These are phyloP conservation scores for Volucella inanis DNA, from an alignment of 2,888 invertebrate genomes.

Conservation along the genomic window DNA sequence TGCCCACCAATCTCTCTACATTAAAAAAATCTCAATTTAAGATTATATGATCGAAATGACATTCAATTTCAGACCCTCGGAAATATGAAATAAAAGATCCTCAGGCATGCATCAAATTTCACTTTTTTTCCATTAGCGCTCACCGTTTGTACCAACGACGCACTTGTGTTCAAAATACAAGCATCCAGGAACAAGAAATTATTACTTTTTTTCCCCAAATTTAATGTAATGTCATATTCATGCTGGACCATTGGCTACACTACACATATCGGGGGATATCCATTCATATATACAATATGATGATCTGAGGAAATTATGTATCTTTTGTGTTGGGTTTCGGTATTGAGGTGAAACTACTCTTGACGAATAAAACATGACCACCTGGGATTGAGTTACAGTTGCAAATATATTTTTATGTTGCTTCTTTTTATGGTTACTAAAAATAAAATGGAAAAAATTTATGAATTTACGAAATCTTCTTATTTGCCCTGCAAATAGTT, in stretches of 20 bases:
- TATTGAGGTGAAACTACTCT: conserved; percentile 40
- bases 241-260: conserved; percentile 59
- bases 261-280: conserved; percentile 12
- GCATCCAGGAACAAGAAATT: conserved; percentile 31
- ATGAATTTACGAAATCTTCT: conserved; percentile 28
- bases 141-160: conserved; percentile 11
- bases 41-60: conserved; percentile 15
- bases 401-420: conserved; percentile 40
- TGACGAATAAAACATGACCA: conserved; percentile 57
- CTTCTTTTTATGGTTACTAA: conserved; percentile 40
- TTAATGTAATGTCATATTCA: conserved; percentile 72
- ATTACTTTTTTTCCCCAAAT: conserved; percentile 49
- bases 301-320: conserved; percentile 40
- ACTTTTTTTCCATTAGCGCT: conserved; percentile 42
- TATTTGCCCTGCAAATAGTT: conserved; percentile 27
- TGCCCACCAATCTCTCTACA: conserved; percentile 11
- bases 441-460: not conserved
- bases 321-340: conserved; percentile 26
- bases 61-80: conserved; percentile 12
- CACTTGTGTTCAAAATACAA: not conserved
- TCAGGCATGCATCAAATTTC: conserved; percentile 65
- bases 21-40: conserved; percentile 24
- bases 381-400: conserved; percentile 66
- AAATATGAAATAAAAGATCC: conserved; percentile 18
- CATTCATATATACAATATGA: conserved; percentile 11